Conservation (phyloP, 2,113 vertebrate genomes). For the Lagopus leucura region DNA sequence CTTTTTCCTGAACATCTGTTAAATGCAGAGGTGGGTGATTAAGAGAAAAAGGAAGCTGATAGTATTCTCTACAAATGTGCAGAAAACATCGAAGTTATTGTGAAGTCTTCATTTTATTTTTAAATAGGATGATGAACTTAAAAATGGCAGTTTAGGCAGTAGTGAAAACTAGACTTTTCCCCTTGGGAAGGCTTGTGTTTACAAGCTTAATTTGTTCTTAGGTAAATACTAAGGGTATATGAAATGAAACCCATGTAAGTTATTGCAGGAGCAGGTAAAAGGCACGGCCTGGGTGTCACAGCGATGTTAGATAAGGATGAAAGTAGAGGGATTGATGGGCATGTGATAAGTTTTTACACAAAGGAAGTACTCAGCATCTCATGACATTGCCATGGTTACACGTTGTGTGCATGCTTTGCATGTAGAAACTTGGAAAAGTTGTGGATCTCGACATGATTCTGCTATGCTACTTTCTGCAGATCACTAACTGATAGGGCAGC, state of each 20-base stretch:
- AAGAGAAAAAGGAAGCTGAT: conserved; percentile 40
- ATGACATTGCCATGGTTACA: background rate
- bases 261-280: background rate
- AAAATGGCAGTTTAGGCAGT: background rate
- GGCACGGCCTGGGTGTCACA: background rate
- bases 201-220: background rate
- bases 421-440: rapidly evolving
- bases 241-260: rapidly evolving
- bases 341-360: background rate
- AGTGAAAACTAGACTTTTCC: conserved; percentile 19
- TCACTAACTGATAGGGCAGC: background rate
- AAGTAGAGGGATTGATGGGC: background rate
- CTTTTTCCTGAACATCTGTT: background rate
- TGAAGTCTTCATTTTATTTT: conserved; percentile 6
- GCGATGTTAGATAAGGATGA: background rate
- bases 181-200: background rate
- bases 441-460: background rate
- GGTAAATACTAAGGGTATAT: background rate
- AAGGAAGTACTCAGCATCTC: rapidly evolving
- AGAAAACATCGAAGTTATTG: conserved; percentile 16
- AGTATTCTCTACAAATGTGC: background rate
- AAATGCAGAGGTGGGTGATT: conserved; percentile 36
- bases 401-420: background rate
- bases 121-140: background rate
- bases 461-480: background rate